Base-by-base conservation (phyloP, 2,888 invertebrate species). In the Kryphioiulus occultus region DNA sequence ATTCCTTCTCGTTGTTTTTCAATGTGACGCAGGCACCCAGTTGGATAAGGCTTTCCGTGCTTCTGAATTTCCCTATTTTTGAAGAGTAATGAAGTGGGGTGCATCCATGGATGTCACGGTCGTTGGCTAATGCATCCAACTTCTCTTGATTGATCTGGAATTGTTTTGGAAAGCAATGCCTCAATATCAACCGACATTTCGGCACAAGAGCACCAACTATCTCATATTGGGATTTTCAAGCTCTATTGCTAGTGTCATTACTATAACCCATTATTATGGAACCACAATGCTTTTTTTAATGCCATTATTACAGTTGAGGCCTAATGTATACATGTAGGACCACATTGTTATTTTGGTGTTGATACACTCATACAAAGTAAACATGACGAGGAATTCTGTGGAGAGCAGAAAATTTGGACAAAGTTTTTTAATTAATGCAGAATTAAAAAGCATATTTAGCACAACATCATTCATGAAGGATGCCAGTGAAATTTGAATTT, bases 71-170 rank as follows among this genome's bases (percentile, higher is more conserved):
- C 0, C 97, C 97, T 90, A 95, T 96, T n/a, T 96, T 94, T 90
- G 96, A 96, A 7, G 97, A 97, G 91, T 96, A 97, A 92, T 97
- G 97, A 30, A 97, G 92, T 0, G 97, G 97, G 0, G 97, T 96
- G 91, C 97, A 97, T 0, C 97, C 97, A 0, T 94, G 94, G 89
- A 93, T 94, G 91, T 97, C 97, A 90, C 95, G 95, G 91, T 97
- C 96, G 91, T 97, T 96, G 19, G 96, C 47, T 22, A 89, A 44
- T 44, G 87, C 35, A 15, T 88, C 83, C 85, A 88, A 78, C 22
- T 88, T 83, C 35, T 87, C 83, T 87, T 88, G 83, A 35, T 85
- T 86, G 32, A 88, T 85, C 88, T 88, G 35, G 12, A 68, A 53
- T n/a, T 3, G 4, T 19, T 17, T 53, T 86, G 32, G 3, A 82